Conservation (phyloP, 2,113 vertebrate species). For the Poeciliopsis turrubarensis region DNA sequence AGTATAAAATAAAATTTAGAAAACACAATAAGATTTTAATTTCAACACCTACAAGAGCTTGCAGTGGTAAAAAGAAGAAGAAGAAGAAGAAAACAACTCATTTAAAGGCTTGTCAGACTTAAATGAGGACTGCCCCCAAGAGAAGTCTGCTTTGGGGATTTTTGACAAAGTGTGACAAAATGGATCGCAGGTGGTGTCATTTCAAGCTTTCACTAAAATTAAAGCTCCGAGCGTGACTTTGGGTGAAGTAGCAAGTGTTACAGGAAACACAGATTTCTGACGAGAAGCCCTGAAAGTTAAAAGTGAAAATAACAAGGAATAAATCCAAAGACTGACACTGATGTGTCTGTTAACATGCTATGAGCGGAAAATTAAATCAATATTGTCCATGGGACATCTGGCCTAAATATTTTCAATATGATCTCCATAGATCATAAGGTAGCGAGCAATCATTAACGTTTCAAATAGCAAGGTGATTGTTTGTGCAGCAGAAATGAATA, state of each 20-base stretch:
- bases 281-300: neutral
- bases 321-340: neutral
- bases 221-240: slow-evolving; percentile 20
- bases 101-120: slow-evolving; percentile 29
- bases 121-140: slow-evolving; percentile 57
- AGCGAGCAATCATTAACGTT: slow-evolving; percentile 20
- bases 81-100: neutral
- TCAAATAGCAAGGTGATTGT: slow-evolving; percentile 16
- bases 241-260: neutral
- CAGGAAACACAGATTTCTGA: neutral
- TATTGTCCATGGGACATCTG: neutral
- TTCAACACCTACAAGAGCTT: slow-evolving; percentile 14
- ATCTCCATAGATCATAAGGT: neutral
- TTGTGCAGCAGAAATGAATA: slow-evolving; percentile 5
- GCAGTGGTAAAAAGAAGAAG: neutral
- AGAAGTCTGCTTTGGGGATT: slow-evolving; percentile 51
- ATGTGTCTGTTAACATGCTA: slow-evolving; percentile 3
- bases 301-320: slow-evolving; percentile 8
- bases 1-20: neutral
- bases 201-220: slow-evolving; percentile 25
- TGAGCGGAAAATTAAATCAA: slow-evolving; percentile 6
- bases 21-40: neutral
- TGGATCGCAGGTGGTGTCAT: slow-evolving; percentile 4
- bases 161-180: slow-evolving; percentile 49
- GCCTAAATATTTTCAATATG: neutral